phyloP scores from a whole-genome alignment of 2,888 invertebrate species.

The Pristionchus japonicus region DNA sequence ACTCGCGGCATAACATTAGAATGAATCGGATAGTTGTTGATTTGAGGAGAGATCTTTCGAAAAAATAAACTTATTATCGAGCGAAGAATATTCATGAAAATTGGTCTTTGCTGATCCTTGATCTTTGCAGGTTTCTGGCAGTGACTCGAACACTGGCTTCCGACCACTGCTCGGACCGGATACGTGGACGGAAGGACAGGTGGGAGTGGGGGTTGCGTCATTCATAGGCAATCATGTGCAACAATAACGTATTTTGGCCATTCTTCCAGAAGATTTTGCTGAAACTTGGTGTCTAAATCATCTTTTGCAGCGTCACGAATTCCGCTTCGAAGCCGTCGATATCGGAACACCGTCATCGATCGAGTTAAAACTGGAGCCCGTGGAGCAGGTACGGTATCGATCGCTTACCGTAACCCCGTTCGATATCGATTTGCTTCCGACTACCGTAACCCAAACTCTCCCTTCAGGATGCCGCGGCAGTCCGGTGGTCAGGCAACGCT shows the following conservation, averaged over 20 bases:
- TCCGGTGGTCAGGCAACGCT: constrained; percentile 34
- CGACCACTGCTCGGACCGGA: not conserved
- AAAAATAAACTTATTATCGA: not conserved
- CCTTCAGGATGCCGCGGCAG: not conserved
- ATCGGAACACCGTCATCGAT: constrained; percentile 48
- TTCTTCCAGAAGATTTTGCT: not conserved
- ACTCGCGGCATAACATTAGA: not conserved
- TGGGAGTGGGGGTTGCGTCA: not conserved
- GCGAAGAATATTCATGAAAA: not conserved
- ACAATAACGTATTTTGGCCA: too few relatives aligned
- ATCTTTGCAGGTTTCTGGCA: not conserved
- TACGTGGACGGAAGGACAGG: not conserved
- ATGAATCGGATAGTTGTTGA: not conserved
- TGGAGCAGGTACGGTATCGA: not conserved
- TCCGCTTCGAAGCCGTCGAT: constrained; percentile 60
- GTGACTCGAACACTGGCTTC: constrained; percentile 41
- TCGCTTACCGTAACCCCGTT: too few relatives aligned
- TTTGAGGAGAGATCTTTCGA: not conserved
- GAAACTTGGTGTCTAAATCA: not conserved
- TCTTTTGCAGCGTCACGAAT: constrained; percentile 50
- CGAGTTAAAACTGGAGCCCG: not conserved
- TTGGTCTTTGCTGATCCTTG: not conserved
- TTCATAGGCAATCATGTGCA: not conserved
- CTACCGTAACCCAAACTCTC: not conserved
- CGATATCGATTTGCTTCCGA: too few relatives aligned